These are phyloP conservation scores for Morpho deidamia DNA, from an alignment of 2,888 invertebrate species.

Conservation along the genomic window DNA sequence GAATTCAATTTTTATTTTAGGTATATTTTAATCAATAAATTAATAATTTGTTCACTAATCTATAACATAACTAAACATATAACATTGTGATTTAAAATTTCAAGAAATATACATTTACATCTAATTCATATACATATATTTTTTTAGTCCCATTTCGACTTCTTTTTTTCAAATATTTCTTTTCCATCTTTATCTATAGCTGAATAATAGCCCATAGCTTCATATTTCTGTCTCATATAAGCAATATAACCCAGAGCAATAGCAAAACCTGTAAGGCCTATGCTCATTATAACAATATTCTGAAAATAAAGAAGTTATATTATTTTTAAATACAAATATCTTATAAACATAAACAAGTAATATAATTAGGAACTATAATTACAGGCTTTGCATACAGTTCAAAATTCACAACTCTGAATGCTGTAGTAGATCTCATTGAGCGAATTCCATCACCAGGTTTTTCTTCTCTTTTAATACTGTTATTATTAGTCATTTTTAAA, in stretches of 20 bases:
- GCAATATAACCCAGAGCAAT: slow-evolving; percentile 88
- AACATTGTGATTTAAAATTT: background rate
- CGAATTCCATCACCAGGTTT: slow-evolving; percentile 87
- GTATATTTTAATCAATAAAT: too few species aligned
- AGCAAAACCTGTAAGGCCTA: slow-evolving; percentile 87
- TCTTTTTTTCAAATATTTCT: slow-evolving; percentile 85
- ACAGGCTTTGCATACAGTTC: slow-evolving; percentile 94
- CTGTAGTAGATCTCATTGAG: slow-evolving; percentile 83
- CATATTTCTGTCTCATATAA: slow-evolving; percentile 91
- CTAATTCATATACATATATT: background rate
- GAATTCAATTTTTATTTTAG: too few species aligned
- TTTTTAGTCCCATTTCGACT: slow-evolving; percentile 86
- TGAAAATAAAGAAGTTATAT: slow-evolving; percentile 59
- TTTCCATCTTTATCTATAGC: slow-evolving; percentile 88
- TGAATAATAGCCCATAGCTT: slow-evolving; percentile 87
- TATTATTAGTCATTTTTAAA: slow-evolving; percentile 14
- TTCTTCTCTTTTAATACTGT: slow-evolving; percentile 31
- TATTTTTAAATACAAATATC: background rate
- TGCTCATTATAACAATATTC: slow-evolving; percentile 91
- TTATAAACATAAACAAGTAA: background rate
- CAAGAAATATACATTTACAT: background rate
- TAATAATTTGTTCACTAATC: too few species aligned
- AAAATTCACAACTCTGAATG: slow-evolving; percentile 91
- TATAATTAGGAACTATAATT: slow-evolving; percentile 47
- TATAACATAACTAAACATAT: background rate